A percentile compares a stretch with the other conserved stretches of the same genome.
phyloP scores from a whole-genome alignment of 2,113 vertebrate genomes.

The Ivindomyrus marchei region DNA sequence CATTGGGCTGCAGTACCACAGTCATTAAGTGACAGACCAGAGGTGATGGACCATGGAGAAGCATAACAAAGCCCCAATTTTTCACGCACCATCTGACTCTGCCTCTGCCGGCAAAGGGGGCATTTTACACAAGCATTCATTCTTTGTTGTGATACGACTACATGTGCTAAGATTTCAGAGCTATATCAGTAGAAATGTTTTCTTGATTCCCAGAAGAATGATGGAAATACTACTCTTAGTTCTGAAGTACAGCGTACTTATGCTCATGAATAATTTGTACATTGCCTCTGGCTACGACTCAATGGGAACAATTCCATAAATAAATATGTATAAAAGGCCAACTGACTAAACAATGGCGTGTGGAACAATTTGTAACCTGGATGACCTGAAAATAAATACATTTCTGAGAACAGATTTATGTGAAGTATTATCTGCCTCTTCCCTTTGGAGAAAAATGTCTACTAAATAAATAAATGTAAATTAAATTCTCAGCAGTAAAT shows the following conservation, averaged over 20 bases:
- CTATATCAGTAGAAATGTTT: not conserved
- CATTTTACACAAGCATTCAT: not conserved
- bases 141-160: not conserved
- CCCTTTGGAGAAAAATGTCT: not conserved
- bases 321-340: not conserved
- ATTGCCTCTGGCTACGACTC: not conserved
- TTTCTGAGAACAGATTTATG: slow-evolving; percentile 2
- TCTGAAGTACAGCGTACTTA: not conserved
- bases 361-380: not conserved
- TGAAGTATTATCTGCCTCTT: not conserved
- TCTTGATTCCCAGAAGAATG: not conserved
- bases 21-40: not conserved
- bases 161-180: not conserved
- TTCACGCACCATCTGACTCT: not conserved
- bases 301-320: not conserved
- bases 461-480: not conserved
- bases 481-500: not conserved
- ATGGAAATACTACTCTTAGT: not conserved
- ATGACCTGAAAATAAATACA: not conserved
- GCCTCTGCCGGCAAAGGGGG: not conserved
- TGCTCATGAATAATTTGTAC: slow-evolving; percentile 4
- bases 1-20: not conserved
- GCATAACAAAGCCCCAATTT: not conserved
- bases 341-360: not conserved
- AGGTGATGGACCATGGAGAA: not conserved